Evolutionary conservation across 2,888 invertebrate genomes (phyloP), one percentile per base, ranked within the genome.

Genomic region (Heliconius sara): DNA sequence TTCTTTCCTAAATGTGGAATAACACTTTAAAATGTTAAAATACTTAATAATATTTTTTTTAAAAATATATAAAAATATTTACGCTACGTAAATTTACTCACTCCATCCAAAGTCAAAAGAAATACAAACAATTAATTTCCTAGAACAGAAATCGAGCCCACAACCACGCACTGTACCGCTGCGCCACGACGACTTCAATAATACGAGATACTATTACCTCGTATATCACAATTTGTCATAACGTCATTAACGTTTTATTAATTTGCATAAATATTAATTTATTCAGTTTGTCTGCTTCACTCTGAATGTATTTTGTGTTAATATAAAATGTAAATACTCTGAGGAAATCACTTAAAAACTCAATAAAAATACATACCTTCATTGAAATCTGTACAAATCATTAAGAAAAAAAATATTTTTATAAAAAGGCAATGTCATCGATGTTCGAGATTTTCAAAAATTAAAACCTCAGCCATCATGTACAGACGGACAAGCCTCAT

Each of bases 211-310:
- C 30, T 39, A 39, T 9, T 27, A 4, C 30, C 34, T 39, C 34
- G 9, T 39, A n/a, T 60, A 60, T n/a, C n/a, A 60, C 7, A n/a
- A n/a, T 60, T n/a, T 60, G 60, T n/a, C 60, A 12, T n/a, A 60
- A 60, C 10, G n/a, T 22, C 10, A 60, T 60, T 60, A 60, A 60
- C 60, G 12, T 60, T n/a, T 4, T 12, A 60, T n/a, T n/a, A 60
- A 60, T 60, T 60, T n/a, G n/a, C n/a, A 60, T 60, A 60, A 60
- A n/a, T 60, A 60, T 60, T 60, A n/a, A 52, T 52, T 52, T 52
- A 52, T n/a, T n/a, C 60, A 60, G 60, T n/a, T 60, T 60, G 60
- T 12, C n/a, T n/a, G n/a, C n/a, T 60, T 60, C 60, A 60, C n/a
- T 60, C 60, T 30, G 30, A 30, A 12, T n/a, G 60, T 60, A 60